Evolutionary conservation across 2,113 vertebrate genomes (phyloP), one percentile per base, ranked within the genome.

Genomic region (Paradisaea rubra): DNA sequence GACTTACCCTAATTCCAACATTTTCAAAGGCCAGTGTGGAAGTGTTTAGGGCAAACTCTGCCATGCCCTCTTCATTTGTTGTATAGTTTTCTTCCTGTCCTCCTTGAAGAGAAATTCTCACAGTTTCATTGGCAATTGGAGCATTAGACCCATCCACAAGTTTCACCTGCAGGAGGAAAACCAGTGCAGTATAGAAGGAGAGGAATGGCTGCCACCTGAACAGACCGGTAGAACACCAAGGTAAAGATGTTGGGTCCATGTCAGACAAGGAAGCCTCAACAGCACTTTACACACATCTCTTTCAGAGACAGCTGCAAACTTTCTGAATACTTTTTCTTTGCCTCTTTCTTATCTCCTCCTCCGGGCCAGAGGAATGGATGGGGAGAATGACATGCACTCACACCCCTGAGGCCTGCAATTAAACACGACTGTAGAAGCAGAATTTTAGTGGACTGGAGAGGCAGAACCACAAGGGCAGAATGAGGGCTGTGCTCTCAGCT

Each of bases 51-150:
- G 93, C 73, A 88, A 98, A 98, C 28, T 45, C 15, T 17, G 68
- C 97, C 5, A 92, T 35, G 57, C 98, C 98, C 1, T 97, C 79
- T 63, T 96, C 88, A n/a, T 98, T 90, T 4, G 98, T 98, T 33
- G 92, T 98, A 14, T 94, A 95, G 23, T 95, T 98, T 57, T 30
- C 35, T 20, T 52, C 17, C 44, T 76, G 17, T 39, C 50, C 56
- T 65, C 77, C 87, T 35, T 78, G 45, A 15, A 97, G 33, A 69
- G 11, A 94, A 81, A 98, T 95, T 50, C 17, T 93, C 70, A 98
- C 23, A 1, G 27, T 57, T 94, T 97, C 83, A 45, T 97, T 94
- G 66, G 93, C 56, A 0, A 98, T 95, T 50, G 98, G 98, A 61
- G 41, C 49, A 14, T 81, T 86, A 87, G 96, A 94, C 6, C 94